Base-by-base conservation (phyloP, 2,113 vertebrate species). In the Epinephelus moara region DNA sequence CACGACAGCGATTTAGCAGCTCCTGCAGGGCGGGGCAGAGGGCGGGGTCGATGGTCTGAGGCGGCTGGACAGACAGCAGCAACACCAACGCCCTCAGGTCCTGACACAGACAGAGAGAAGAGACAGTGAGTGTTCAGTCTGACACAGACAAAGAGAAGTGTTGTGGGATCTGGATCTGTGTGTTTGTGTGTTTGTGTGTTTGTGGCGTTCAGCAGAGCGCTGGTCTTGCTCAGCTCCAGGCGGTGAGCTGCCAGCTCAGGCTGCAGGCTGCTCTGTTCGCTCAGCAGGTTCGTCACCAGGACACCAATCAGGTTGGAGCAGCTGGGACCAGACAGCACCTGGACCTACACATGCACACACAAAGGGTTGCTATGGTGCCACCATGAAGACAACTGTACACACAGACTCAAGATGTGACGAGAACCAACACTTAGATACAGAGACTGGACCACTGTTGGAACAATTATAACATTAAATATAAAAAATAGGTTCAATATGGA, bases 321-420 rank as follows among this genome's bases (percentile, higher is more conserved):
- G 91, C 98, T 99, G 86, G 97, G 96, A 88, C 97, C 97, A 1
- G 98, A 98, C 91, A 99, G 96, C 14, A 99, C 97, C 95, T 99
- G 98, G 80, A 96, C 97, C 95, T 99, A 70, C 21, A 67, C 8
- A 67, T 23, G 49, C 7, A 67, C 8, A 50, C 23, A 47, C 63
- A 49, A 13, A 23, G 0, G 13, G n/a, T 47, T 60, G 40, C 40
- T 47, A 60, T 14, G n/a, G 23, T 2, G 5, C 3, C 55, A 27
- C 11, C n/a, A 19, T 25, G n/a, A 25, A 18, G 8, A 70, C 2
- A 42, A 11, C 0, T 42, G 14, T 23, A 11, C 10, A 6, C 4
- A 49, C 4, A 37, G 4, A 37, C 33, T 37, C 0, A 37, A 37
- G 33, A 37, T 37, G 33, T 37, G 4, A 37, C 33, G 1, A 37